Percentiles rank a stretch among this genome's conserved stretches.
phyloP scores from a whole-genome alignment of 2,113 vertebrate species.

The Telmatochromis sp. region DNA sequence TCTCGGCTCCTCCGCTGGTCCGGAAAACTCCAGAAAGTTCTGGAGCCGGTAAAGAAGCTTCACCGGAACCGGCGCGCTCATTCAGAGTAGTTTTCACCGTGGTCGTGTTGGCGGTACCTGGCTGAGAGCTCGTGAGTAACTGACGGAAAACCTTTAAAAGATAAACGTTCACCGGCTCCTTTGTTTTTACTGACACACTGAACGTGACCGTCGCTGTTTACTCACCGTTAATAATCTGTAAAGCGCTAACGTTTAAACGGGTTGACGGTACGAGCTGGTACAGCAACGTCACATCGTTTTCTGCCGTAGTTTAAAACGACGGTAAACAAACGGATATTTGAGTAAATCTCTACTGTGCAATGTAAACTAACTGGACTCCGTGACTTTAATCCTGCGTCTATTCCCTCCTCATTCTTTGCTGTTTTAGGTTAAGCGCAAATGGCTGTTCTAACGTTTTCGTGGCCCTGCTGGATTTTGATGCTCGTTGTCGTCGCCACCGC shows the following conservation, averaged over 20 bases:
- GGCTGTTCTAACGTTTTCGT: not conserved
- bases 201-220: not conserved
- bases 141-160: not conserved
- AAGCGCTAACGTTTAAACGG: not conserved
- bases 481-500: not conserved
- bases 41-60: not conserved
- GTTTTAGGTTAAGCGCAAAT: not conserved
- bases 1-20: not conserved
- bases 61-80: not conserved
- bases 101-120: accelerated
- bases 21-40: not conserved
- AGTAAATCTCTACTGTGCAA: not conserved
- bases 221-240: not conserved
- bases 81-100: not conserved
- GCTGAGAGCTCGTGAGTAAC: not conserved
- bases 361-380: not conserved
- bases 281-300: not conserved
- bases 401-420: not conserved
- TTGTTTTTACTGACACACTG: accelerated
- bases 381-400: not conserved
- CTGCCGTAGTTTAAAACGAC: not conserved
- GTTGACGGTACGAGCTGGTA: accelerated
- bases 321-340: not conserved
- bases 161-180: not conserved
- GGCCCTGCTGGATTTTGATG: not conserved